Evolutionary conservation across 2,888 invertebrate species (phyloP), one percentile per base, ranked within the genome.

Genomic region (Linyphia triangularis): DNA sequence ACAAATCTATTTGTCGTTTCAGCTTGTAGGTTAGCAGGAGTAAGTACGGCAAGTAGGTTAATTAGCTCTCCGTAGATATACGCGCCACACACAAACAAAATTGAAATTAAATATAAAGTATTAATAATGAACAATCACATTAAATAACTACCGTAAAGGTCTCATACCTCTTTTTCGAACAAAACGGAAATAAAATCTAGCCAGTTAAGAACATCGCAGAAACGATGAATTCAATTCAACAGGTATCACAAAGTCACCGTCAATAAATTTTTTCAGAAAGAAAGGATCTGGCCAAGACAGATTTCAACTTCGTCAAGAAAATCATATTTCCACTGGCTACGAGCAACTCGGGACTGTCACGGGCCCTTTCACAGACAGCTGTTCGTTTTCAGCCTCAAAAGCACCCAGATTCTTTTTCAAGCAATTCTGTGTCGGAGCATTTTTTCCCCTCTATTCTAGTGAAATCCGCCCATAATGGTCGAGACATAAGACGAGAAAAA

Each of bases 291-390:
- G n/a, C 10, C n/a, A 63, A 67, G 67, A 28, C 33, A 19, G 67
- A 26, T 33, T 19, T 30, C 13, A 37, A 16, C 26, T 19, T 26
- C 13, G 37, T 26, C 43, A 72, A 26, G 24, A 72, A 37, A 24
- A 19, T 22, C 40, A 43, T 43, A 19, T 40, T 43, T 43, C 51
- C 43, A 26, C 6, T n/a, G n/a, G 70, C 70, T 33, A 67, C 33
- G 51, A 51, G 51, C n/a, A 16, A 51, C 33, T 33, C 4, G 40
- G 63, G 61, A 63, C 63, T 79, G 67, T 67, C 78, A 79, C 67
- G 28, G 13, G 51, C 30, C n/a, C 65, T 51, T n/a, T 79, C 78
- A 51, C 7, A 43, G 26, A 16, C 78, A 79, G 67, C 67, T 79
- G 67, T 67, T 51, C 28, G 30, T 51, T 67, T 79, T 79, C 78